Conservation (phyloP, 2,888 invertebrate genomes). For the Meta bourneti region DNA sequence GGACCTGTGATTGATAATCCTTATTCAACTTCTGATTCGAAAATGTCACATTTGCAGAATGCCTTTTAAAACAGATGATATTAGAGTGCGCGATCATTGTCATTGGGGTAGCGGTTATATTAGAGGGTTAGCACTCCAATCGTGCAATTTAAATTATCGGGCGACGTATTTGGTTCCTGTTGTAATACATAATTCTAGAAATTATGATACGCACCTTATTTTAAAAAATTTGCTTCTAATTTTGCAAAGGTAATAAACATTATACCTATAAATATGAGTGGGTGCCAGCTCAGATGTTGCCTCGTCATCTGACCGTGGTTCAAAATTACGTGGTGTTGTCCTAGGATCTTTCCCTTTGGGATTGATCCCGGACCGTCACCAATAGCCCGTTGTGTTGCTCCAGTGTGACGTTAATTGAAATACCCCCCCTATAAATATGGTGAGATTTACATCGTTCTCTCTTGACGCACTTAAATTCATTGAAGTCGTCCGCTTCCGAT, state of each 20-base stretch:
- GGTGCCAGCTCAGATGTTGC: no score
- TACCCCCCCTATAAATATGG: conserved; percentile 21
- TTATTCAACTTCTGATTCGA: not conserved
- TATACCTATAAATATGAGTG: no score
- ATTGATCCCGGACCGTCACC: no score
- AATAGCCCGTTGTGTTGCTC: no score
- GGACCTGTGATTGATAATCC: not conserved
- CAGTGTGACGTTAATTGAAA: no score
- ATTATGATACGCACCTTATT: not conserved
- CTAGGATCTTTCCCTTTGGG: no score
- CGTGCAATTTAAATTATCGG: not conserved
- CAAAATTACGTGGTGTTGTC: no score
- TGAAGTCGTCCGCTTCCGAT: conserved; percentile 1
- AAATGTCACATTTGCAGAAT: not conserved
- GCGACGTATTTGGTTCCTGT: no score
- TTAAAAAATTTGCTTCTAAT: not conserved
- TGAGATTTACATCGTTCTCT: conserved; percentile 19
- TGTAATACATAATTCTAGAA: no score
- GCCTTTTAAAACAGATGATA: conserved; percentile 2
- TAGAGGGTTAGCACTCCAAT: not conserved
- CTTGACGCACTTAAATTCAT: conserved; percentile 29
- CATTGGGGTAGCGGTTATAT: conserved; percentile 7
- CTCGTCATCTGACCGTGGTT: no score
- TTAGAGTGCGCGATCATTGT: conserved; percentile 5
- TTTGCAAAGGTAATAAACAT: not conserved